Base-by-base conservation (phyloP, 1,140 invertebrate species). In the Zaprionus ornatus region DNA sequence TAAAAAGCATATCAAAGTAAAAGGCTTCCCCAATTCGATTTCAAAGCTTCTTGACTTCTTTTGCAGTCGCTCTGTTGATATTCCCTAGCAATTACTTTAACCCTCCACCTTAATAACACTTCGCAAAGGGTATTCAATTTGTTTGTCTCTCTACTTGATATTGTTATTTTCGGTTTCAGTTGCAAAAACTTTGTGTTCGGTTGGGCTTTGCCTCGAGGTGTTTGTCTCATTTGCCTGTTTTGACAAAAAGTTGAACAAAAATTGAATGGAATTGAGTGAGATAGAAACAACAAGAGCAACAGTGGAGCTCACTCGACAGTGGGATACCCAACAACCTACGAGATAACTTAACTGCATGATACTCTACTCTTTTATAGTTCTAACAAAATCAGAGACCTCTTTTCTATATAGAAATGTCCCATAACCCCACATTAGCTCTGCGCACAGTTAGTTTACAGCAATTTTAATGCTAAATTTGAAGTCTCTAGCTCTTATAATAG, bases 81-180 rank as follows among this genome's bases (percentile, higher is more conserved):
- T 10, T 32, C 29, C 15, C 5, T 12, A 5, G 5, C n/a, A 5
- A 40, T n/a, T n/a, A 5, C 15, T 40, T 37, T 6, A 40, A n/a
- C 15, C 37, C 9, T 48, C 15, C 15, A n/a, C 13, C 37, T n/a
- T n/a, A 40, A 40, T 13, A 15, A 4, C 15, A n/a, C 1, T 21
- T 5, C 1, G 17, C 9, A 37, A 40, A 37, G 17, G 21, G 2
- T 61, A 27, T 61, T 27, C 4, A 25, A 17, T 23, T 45, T 23
- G 66, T 66, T 82, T 45, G n/a, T 17, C 6, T 50, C 12, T 23
- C 61, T 60, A 82, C 69, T 79, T 82, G 37, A 74, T 77, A 71
- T 75, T 82, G 62, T 67, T 76, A 66, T 76, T 80, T 76, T 80
- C 25, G 32, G 60, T 63, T 74, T 69, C 37, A 45, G 63, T 70